Evolutionary conservation across 1,140 invertebrate species (phyloP).

Genomic region (Belonocnema kinseyi): DNA sequence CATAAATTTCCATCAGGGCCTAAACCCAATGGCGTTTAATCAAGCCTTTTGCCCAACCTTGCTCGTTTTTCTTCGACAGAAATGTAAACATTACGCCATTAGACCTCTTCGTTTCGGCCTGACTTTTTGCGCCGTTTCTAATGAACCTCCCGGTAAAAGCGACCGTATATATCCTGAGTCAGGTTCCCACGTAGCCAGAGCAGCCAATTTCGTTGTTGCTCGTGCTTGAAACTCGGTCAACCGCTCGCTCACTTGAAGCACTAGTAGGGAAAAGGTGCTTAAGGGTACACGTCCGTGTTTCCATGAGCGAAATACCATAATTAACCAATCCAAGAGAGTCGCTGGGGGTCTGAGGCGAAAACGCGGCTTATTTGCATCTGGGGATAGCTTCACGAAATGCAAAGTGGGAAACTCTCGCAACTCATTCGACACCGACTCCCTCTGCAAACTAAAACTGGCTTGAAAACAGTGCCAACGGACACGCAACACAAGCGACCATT

Average conservation of each 20-base stretch:
- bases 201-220: conserved; percentile 31
- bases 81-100: conserved; percentile 34
- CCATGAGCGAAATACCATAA: conserved; percentile 43
- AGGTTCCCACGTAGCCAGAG: conserved; percentile 25
- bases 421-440: conserved; percentile 23
- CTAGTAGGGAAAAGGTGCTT: conserved; percentile 2
- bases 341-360: conserved; percentile 3
- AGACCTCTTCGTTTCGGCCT: conserved; percentile 30
- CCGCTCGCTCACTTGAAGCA: conserved; percentile 28
- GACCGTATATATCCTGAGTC: conserved; percentile 25
- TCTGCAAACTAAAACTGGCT: neutral
- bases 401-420: conserved; percentile 30
- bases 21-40: conserved; percentile 5
- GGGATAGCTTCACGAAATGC: conserved; percentile 27
- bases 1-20: neutral
- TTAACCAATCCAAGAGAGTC: conserved; percentile 42
- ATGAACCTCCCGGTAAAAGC: conserved; percentile 35
- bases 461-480: neutral
- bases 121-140: conserved; percentile 39
- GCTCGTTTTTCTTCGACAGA: neutral
- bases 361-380: conserved; percentile 41
- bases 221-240: conserved; percentile 36
- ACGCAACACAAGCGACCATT: neutral
- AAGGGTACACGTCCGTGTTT: conserved; percentile 18
- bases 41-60: neutral